Evolutionary conservation across 2,888 invertebrate genomes (phyloP).

Genomic region (Pyrgus malvae): DNA sequence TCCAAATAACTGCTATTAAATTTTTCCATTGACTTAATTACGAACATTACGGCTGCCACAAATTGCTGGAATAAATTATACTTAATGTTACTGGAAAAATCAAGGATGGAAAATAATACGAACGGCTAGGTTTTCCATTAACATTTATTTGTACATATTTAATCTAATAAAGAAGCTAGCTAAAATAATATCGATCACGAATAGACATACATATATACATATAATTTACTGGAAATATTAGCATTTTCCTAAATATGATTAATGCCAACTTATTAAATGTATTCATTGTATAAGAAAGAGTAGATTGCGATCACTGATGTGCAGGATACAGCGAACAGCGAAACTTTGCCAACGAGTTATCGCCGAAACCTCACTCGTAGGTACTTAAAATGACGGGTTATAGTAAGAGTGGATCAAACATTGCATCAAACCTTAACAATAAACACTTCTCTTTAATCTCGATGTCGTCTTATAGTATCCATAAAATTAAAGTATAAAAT

Average conservation of each 20-base stretch:
- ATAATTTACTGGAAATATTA: not conserved
- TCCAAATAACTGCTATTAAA: constrained; percentile 21
- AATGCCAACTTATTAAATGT: not conserved
- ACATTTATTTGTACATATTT: constrained; percentile 71
- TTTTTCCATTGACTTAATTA: constrained; percentile 31
- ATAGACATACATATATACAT: constrained; percentile 19
- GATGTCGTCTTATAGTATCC: too few relatives aligned
- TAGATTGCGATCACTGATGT: too few relatives aligned
- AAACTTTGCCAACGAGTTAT: too few relatives aligned
- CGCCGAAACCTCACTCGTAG: too few relatives aligned
- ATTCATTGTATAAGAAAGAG: too few relatives aligned
- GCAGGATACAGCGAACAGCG: too few relatives aligned
- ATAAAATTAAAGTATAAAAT: too few relatives aligned
- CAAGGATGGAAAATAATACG: constrained; percentile 39
- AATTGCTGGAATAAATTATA: constrained; percentile 21
- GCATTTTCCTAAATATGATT: constrained; percentile 12
- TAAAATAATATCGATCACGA: constrained; percentile 44
- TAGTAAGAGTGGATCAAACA: too few relatives aligned
- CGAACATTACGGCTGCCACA: constrained; percentile 22
- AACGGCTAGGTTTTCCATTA: constrained; percentile 46
- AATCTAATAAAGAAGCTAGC: constrained; percentile 63
- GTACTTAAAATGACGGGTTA: too few relatives aligned
- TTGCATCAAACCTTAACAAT: too few relatives aligned
- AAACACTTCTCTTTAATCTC: too few relatives aligned
- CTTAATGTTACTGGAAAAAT: constrained; percentile 7